Evolutionary conservation across 1,140 invertebrate genomes (phyloP).

Genomic region (Uloborus diversus): DNA sequence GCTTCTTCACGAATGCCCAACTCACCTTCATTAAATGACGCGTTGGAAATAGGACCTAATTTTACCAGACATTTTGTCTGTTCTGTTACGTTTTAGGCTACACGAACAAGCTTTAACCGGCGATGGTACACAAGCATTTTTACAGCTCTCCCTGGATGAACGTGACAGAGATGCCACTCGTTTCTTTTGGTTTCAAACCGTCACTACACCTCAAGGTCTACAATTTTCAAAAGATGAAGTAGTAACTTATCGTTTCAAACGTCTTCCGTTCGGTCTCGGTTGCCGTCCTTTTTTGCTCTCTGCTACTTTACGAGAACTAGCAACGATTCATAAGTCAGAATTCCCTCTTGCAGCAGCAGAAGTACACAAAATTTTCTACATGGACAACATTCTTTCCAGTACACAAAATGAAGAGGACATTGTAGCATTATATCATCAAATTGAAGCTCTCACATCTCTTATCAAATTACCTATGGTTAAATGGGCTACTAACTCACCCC

Average conservation of each 20-base stretch:
- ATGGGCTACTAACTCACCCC: slow-evolving; percentile 1
- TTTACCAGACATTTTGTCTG: too few relatives aligned
- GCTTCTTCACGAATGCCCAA: too few relatives aligned
- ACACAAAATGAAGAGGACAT: background rate
- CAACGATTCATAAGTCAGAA: background rate
- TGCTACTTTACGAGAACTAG: slow-evolving; percentile 9
- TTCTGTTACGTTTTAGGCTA: too few relatives aligned
- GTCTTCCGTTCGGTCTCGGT: slow-evolving; percentile 14
- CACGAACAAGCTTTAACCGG: too few relatives aligned
- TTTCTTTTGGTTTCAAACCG: too few relatives aligned
- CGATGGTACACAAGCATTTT: too few relatives aligned
- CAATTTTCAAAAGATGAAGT: too few relatives aligned
- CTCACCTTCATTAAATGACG: too few relatives aligned
- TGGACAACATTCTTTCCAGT: slow-evolving; percentile 4
- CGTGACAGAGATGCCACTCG: too few relatives aligned
- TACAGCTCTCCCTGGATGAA: too few relatives aligned
- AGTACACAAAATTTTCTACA: background rate
- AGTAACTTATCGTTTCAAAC: background rate
- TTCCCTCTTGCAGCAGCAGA: slow-evolving; percentile 5
- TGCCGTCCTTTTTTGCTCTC: slow-evolving; percentile 10
- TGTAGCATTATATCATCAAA: slow-evolving; percentile 3
- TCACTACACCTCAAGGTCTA: too few relatives aligned
- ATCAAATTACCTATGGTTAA: slow-evolving; percentile 9
- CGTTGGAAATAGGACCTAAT: too few relatives aligned
- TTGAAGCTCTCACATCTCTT: background rate